Evolutionary conservation across 2,888 invertebrate genomes (phyloP), one percentile per base, ranked within the genome.

Genomic region (Gnatocerus cornutus): DNA sequence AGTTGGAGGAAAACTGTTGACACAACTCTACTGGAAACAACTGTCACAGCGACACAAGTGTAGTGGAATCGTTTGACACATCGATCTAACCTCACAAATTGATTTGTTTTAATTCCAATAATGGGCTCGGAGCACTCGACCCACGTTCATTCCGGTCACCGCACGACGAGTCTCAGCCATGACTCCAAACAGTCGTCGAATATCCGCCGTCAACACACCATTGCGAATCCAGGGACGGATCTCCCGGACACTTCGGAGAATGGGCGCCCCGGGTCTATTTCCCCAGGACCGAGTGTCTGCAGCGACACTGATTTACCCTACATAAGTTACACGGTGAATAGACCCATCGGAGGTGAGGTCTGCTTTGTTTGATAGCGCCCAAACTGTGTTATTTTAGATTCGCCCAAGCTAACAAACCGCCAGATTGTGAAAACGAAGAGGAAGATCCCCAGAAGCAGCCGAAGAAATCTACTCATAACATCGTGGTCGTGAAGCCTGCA

Each of bases 281-380:
- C 95, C 0, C 96, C 96, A 0, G 94, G 95, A 0, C 92, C 95
- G 0, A 96, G 95, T 77, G 91, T 96, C 7, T 96, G 96, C 81
- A 94, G 94, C 0, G 95, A 95, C 82, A 93, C 94, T 0, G 96
- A 96, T 82, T 85, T 96, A 61, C 96, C 96, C 0, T 96, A 96
- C 83, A 94, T 96, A 77, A 96, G 96, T 0, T 96, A 97, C 76
- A 96, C 96, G 0, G 93, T 93, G 0, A 95, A 94, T 81, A 87
- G 95, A 65, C 95, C 96, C 7, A 96, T 96, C 59, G 95, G 95
- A 79, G 93, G 93, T 91, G 37, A 14, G 1, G 1, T 16, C 8
- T 29, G 13, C 4, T 29, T 52, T n/a, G 2, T 10, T 16, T n/a
- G 7, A 43, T 6, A 10, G n/a, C 6, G 1, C 21, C 21, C n/a